These are phyloP conservation scores for Ahaetulla prasina DNA, from an alignment of 2,113 vertebrate species.

Conservation along the genomic window DNA sequence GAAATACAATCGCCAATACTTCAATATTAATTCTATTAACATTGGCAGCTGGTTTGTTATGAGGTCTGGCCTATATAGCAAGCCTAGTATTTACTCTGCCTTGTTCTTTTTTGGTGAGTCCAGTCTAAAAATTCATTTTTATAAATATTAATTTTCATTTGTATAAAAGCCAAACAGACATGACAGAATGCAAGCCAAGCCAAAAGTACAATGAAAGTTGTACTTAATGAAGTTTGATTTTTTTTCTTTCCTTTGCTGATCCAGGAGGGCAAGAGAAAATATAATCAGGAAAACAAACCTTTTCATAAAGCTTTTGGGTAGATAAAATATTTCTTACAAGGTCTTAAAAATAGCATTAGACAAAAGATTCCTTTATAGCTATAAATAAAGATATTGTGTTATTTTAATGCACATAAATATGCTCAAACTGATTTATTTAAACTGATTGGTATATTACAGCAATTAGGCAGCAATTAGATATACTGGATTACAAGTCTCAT, in stretches of 20 bases:
- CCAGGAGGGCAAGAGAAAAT: neutral
- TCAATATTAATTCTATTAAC: neutral
- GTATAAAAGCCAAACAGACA: neutral
- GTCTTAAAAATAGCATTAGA: neutral
- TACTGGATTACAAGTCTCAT: neutral
- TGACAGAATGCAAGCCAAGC: neutral
- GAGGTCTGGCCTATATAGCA: neutral
- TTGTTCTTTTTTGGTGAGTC: neutral
- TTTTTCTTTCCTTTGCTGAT: neutral
- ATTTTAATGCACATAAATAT: neutral
- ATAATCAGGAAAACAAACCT: neutral
- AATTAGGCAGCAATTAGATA: neutral
- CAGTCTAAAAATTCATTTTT: neutral
- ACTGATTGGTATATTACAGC: neutral
- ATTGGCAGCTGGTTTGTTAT: neutral
- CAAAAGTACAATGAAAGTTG: neutral
- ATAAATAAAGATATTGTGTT: neutral
- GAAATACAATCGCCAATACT: neutral
- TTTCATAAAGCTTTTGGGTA: neutral
- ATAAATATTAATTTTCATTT: neutral
- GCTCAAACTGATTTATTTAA: neutral
- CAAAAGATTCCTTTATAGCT: neutral
- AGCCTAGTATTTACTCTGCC: neutral
- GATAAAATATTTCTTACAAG: neutral
- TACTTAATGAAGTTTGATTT: neutral